These are phyloP conservation scores for Zenarchopterus dispar DNA, from an alignment of 2,797 vertebrate genomes.

Conservation along the genomic window DNA sequence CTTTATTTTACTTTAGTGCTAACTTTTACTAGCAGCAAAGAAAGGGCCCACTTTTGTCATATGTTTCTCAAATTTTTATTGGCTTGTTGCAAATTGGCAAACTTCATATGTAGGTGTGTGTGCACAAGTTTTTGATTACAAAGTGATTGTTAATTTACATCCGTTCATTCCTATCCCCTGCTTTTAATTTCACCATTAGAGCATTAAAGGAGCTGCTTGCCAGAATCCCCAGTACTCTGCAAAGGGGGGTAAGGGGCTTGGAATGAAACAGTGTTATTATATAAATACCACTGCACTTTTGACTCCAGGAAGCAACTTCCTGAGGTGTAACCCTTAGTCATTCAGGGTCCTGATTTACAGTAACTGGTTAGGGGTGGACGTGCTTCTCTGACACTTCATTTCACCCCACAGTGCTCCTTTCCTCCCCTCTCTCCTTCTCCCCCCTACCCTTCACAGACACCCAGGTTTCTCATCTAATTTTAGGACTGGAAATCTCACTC, in stretches of 20 bases:
- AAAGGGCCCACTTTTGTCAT: conserved; percentile 50
- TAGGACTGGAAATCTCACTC: conserved; percentile 82
- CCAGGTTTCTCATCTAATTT: conserved; percentile 82
- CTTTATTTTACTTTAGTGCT: conserved; percentile 7
- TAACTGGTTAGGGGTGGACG: conserved; percentile 78
- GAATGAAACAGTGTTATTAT: conserved; percentile 84
- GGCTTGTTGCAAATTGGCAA: conserved; percentile 34
- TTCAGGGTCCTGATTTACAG: conserved; percentile 82
- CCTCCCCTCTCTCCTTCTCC: conserved; percentile 47
- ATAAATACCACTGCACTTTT: conserved; percentile 86
- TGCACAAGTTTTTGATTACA: conserved; percentile 49
- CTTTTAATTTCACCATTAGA: conserved; percentile 79
- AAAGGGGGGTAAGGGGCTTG: conserved; percentile 60
- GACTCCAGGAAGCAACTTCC: conserved; percentile 86
- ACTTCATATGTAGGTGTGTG: conserved; percentile 36
- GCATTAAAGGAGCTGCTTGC: conserved; percentile 65
- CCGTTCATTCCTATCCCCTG: conserved; percentile 70
- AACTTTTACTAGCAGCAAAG: conserved; percentile 22
- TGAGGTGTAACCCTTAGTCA: conserved; percentile 79
- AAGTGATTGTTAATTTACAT: conserved; percentile 78
- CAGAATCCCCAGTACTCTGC: conserved; percentile 73
- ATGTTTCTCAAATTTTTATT: conserved; percentile 37
- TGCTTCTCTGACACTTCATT: conserved; percentile 77
- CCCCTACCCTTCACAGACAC: conserved; percentile 74
- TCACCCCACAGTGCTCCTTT: conserved; percentile 56